These are phyloP conservation scores for Engystomops pustulosus DNA, from an alignment of 2,113 vertebrate genomes.

Conservation along the genomic window DNA sequence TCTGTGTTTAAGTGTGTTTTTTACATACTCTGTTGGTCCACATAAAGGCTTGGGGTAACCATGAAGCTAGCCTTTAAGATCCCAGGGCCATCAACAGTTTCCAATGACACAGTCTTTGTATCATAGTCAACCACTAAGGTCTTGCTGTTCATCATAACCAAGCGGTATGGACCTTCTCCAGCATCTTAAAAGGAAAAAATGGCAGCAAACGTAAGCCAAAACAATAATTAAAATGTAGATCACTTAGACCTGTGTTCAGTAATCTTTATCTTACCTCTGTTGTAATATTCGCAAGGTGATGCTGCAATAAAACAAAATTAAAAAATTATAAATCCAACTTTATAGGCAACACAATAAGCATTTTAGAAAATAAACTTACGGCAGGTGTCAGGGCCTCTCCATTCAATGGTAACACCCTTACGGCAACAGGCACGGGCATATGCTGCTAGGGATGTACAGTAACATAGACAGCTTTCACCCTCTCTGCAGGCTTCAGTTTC, in stretches of 20 bases:
- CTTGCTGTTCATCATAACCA: slow-evolving; percentile 34
- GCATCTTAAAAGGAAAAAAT: slow-evolving; percentile 28
- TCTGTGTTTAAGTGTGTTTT: neutral
- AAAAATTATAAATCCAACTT: neutral
- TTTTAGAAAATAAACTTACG: slow-evolving; percentile 36
- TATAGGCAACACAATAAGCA: neutral
- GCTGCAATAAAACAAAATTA: slow-evolving; percentile 36
- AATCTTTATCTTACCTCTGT: slow-evolving; percentile 47
- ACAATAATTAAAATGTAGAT: too few species aligned
- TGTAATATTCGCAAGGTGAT: slow-evolving; percentile 60
- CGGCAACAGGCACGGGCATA: slow-evolving; percentile 58
- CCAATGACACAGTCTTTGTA: slow-evolving; percentile 8
- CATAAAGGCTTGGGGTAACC: slow-evolving; percentile 54
- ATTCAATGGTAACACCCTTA: slow-evolving; percentile 50
- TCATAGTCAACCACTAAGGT: slow-evolving; percentile 29
- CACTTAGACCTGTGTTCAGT: too few species aligned
- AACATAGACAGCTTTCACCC: slow-evolving; percentile 59
- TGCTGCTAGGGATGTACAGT: slow-evolving; percentile 56
- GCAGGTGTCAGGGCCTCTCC: slow-evolving; percentile 59
- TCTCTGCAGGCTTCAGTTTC: slow-evolving; percentile 53
- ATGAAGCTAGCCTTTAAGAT: slow-evolving; percentile 41
- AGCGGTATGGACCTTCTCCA: slow-evolving; percentile 52
- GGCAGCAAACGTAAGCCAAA: too few species aligned
- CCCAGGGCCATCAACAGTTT: neutral
- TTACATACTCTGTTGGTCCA: slow-evolving; percentile 45